Evolutionary conservation across 2,797 vertebrate genomes (phyloP).

Genomic region (Sternotherus odoratus): DNA sequence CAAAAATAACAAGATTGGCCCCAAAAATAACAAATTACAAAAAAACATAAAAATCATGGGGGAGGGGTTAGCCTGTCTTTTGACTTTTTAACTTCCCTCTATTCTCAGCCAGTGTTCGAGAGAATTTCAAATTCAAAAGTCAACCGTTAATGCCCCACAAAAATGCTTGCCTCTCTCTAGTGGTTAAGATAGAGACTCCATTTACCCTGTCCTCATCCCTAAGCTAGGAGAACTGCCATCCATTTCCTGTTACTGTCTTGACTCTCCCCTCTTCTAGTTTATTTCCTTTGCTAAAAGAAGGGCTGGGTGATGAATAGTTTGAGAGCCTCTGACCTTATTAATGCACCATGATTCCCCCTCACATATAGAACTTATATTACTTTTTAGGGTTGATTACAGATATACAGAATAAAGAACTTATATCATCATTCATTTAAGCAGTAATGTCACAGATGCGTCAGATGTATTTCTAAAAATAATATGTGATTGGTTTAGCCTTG

Average conservation of each 20-base stretch:
- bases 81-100: not conserved
- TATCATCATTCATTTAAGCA: not conserved
- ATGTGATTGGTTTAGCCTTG: not conserved
- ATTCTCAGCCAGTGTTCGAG: not conserved
- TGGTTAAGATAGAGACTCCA: not conserved
- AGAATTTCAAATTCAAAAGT: not conserved
- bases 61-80: not conserved
- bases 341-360: not conserved
- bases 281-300: not conserved
- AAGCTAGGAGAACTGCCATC: too few species aligned
- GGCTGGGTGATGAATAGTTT: not conserved
- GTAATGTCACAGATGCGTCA: not conserved
- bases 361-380: not conserved
- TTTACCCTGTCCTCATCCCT: too few species aligned
- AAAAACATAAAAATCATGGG: not conserved
- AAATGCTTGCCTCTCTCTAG: not conserved
- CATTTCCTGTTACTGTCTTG: not conserved
- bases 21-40: not conserved
- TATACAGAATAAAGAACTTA: not conserved
- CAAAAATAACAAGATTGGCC: not conserved
- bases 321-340: not conserved
- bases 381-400: not conserved
- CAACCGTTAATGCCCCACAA: not conserved
- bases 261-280: not conserved
- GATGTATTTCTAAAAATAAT: not conserved